Conservation (phyloP, 2,797 vertebrate genomes). For the Avahi laniger region DNA sequence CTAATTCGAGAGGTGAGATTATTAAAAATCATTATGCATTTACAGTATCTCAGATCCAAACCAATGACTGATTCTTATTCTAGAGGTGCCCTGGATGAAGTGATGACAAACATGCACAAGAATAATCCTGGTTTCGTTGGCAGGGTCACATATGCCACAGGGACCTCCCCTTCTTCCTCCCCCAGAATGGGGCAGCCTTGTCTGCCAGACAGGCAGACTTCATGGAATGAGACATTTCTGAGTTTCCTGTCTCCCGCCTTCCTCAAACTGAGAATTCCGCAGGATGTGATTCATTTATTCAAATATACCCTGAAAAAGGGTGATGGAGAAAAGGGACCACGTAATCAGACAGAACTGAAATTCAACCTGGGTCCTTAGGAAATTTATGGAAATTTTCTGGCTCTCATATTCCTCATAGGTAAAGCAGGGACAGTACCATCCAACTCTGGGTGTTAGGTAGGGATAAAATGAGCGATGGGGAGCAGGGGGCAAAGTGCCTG, state of each 20-base stretch:
- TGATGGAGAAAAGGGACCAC: neutral
- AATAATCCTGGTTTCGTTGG: neutral
- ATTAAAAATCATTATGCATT: conserved; percentile 33
- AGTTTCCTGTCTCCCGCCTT: neutral
- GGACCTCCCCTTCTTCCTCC: neutral
- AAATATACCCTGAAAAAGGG: neutral
- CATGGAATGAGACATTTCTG: neutral
- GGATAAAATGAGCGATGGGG: neutral
- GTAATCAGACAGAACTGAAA: neutral
- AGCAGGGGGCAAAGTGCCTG: neutral
- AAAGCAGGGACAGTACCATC: neutral
- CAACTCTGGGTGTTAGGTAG: neutral
- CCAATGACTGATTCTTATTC: neutral
- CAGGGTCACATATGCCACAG: neutral
- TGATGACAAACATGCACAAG: neutral
- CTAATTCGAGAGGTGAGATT: neutral
- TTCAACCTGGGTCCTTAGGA: neutral
- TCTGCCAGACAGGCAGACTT: neutral
- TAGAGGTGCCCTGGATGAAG: neutral
- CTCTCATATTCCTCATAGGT: neutral
- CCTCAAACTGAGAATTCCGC: neutral
- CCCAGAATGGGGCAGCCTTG: neutral
- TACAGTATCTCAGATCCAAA: neutral
- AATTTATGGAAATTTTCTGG: neutral
- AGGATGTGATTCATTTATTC: neutral